A percentile compares a stretch with the other conserved stretches of the same genome.
Evolutionary conservation across 92 coral and sea anemone genomes (phyloP).

Genomic region (Meandrina meandrites): DNA sequence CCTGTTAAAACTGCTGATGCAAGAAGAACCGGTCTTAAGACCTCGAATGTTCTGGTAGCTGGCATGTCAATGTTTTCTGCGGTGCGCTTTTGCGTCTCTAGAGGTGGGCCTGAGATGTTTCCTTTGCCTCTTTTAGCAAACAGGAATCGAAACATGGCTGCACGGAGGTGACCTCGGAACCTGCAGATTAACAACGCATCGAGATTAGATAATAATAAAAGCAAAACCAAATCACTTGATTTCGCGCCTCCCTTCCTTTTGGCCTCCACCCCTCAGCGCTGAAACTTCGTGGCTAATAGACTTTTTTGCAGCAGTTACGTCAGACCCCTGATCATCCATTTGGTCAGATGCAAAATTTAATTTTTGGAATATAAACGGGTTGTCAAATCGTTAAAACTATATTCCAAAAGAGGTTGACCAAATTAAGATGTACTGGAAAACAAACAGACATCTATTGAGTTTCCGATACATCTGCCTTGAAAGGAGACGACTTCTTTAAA

Average conservation of each 20-base stretch:
- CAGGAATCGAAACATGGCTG: conserved; percentile 39
- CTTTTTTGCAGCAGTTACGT: too few relatives aligned
- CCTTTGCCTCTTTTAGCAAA: conserved; percentile 33
- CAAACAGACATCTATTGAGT: too few relatives aligned
- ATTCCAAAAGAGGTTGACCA: too few relatives aligned
- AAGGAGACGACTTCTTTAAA: too few relatives aligned
- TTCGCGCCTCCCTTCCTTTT: background rate
- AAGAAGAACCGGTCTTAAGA: conserved; percentile 19
- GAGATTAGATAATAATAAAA: background rate
- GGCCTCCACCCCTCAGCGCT: too few relatives aligned
- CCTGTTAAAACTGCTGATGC: conserved; percentile 52
- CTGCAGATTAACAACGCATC: background rate
- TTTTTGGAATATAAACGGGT: too few relatives aligned
- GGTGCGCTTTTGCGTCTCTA: conserved; percentile 7
- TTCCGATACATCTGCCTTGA: too few relatives aligned
- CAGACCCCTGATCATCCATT: too few relatives aligned
- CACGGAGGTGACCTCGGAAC: background rate
- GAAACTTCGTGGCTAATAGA: too few relatives aligned
- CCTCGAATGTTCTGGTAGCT: conserved; percentile 17
- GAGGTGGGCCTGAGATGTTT: conserved; percentile 27
- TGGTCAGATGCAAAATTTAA: too few relatives aligned
- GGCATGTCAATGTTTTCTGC: conserved; percentile 24
- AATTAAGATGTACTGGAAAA: too few relatives aligned
- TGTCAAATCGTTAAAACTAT: too few relatives aligned
- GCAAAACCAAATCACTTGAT: background rate